Evolutionary conservation across 2,888 invertebrate genomes (phyloP).

Genomic region (Tetragonula carbonaria): DNA sequence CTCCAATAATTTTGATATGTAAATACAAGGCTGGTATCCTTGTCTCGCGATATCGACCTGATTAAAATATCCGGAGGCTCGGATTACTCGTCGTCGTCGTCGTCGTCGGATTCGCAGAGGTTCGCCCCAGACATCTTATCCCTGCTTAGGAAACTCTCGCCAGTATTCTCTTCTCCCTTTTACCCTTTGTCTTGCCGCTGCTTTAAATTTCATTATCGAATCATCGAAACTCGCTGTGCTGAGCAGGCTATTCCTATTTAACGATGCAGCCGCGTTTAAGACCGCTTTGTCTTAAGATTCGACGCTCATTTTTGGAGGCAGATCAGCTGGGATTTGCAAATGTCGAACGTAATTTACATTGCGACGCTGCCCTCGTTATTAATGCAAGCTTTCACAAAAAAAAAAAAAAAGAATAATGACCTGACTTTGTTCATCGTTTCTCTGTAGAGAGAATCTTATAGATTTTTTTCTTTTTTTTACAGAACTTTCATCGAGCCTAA

Average conservation of each 20-base stretch:
- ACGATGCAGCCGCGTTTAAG: neutral
- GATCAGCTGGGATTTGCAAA: neutral
- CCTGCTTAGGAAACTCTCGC: slow-evolving; percentile 43
- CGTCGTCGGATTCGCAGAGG: slow-evolving; percentile 44
- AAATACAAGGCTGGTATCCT: slow-evolving; percentile 70
- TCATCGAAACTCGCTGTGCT: slow-evolving; percentile 39
- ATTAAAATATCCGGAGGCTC: slow-evolving; percentile 70
- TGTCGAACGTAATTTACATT: neutral
- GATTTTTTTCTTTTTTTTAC: too few relatives aligned
- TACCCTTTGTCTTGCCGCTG: slow-evolving; percentile 8
- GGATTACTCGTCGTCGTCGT: slow-evolving; percentile 59
- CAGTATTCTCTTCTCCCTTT: slow-evolving; percentile 3
- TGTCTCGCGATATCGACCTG: slow-evolving; percentile 68
- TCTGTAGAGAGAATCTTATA: too few relatives aligned
- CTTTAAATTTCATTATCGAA: slow-evolving; percentile 60
- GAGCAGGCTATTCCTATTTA: slow-evolving; percentile 28
- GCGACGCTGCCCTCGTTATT: neutral
- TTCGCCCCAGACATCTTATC: slow-evolving; percentile 71
- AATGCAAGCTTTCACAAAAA: neutral
- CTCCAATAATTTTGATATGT: slow-evolving; percentile 75
- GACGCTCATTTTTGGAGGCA: neutral
- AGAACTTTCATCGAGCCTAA: too few relatives aligned
- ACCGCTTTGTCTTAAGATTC: neutral
- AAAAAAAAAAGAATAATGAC: too few relatives aligned
- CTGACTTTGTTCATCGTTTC: too few relatives aligned